Evolutionary conservation across 2,113 vertebrate genomes (phyloP).

Genomic region (Pica pica): DNA sequence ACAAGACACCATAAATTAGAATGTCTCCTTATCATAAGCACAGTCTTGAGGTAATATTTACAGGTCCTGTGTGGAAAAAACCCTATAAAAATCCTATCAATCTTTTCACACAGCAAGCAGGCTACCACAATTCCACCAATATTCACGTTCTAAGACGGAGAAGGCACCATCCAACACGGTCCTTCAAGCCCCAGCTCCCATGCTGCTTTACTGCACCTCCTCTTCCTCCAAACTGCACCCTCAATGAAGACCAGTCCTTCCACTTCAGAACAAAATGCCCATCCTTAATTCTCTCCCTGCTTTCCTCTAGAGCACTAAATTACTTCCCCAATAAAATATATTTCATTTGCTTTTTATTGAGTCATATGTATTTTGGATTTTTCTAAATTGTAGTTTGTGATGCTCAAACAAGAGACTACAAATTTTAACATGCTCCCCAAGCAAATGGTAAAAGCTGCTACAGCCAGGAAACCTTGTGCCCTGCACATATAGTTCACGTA

Average conservation of each 20-base stretch:
- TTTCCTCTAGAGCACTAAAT: not conserved
- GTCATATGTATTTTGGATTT: not conserved
- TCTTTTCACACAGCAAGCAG: not conserved
- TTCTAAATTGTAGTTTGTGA: not conserved
- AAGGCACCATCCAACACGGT: not conserved
- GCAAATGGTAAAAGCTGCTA: not conserved
- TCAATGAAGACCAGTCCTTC: not conserved
- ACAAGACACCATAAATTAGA: not conserved
- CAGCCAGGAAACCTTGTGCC: not conserved
- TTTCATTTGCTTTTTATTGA: not conserved
- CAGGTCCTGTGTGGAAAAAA: not conserved
- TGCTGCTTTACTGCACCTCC: not conserved
- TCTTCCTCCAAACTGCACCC: not conserved
- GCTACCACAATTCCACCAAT: not conserved
- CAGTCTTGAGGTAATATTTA: not conserved
- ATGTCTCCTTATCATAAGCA: not conserved
- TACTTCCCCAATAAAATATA: not conserved
- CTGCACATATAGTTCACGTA: not conserved
- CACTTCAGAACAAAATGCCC: not conserved
- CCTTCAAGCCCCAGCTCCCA: not conserved
- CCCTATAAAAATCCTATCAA: not conserved
- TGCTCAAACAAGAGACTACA: not conserved
- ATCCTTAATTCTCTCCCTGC: not conserved
- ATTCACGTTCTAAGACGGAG: rapidly evolving
- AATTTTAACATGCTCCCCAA: not conserved